Base-by-base conservation (phyloP, 2,888 invertebrate species). In the Spodoptera picta region DNA sequence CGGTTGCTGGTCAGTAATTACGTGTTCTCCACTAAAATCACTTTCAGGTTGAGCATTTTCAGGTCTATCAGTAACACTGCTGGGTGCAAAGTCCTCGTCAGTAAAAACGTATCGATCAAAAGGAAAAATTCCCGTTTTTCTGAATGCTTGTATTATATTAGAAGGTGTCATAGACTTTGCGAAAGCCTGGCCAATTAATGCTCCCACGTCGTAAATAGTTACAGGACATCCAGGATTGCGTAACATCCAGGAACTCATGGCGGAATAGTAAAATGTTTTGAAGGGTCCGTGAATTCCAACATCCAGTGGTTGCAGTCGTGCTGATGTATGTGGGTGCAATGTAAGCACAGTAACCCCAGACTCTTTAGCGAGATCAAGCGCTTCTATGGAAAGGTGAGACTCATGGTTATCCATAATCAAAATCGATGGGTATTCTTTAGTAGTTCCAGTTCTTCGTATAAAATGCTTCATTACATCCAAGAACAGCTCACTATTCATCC, bases 21-120 rank as follows among this genome's bases (percentile, higher is more conserved):
- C 45, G 14, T 4, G 14, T 45, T 12, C 45, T 4, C 3, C 5
- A n/a, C 45, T 45, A n/a, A n/a, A 9, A 45, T 45, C 9, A 45
- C 4, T 45, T 45, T 19, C 45, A 45, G 19, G 19, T 45, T 45
- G 45, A 4, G 45, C 7, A 31, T 31, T 31, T 49, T n/a, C 49
- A 12, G 49, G 49, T 36, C 49, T 49, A 14, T 49, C 49, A 31
- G 49, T 49, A n/a, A 49, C 49, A 14, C n/a, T 36, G 31, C 49
- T 49, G 31, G 49, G 49, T n/a, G 19, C 31, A 12, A 31, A 49
- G 31, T 49, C 49, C 14, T 49, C 49, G 3, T 49, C 49, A 19
- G 7, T 36, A 14, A 49, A 49, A 36, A 49, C 5, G 6, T 49
- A 3, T 12, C 48, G 27, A 14, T 49, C 49, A 6, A 36, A 49